Conservation (phyloP, 2,113 vertebrate genomes). For the Bettongia penicillata region DNA sequence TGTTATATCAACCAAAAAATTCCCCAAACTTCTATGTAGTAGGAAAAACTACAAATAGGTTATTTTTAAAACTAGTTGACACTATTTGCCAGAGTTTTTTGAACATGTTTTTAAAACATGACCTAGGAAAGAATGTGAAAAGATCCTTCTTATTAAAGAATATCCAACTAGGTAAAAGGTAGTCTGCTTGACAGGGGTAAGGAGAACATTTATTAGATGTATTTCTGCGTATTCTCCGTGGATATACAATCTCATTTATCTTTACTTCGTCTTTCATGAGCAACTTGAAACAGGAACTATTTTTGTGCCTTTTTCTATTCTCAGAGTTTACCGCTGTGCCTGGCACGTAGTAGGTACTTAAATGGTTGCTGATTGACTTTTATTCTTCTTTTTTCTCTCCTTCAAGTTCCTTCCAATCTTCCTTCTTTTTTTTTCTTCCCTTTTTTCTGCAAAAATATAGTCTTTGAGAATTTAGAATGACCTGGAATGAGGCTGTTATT, state of each 20-base stretch:
- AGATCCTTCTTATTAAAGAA: neutral
- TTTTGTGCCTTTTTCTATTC: neutral
- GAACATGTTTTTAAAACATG: neutral
- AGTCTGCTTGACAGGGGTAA: neutral
- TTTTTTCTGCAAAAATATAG: neutral
- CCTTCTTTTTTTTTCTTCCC: no score
- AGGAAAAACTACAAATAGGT: neutral
- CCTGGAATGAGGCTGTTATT: neutral
- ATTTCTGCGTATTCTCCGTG: neutral
- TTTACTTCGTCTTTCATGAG: neutral
- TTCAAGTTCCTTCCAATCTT: neutral
- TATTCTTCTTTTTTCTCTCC: neutral
- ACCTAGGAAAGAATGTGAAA: neutral
- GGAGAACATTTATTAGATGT: neutral
- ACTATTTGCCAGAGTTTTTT: neutral
- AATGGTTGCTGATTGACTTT: neutral
- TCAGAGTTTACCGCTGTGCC: neutral
- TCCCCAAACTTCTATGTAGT: neutral
- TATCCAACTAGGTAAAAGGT: neutral
- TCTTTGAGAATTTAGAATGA: neutral
- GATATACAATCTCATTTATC: neutral
- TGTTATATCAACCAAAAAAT: neutral
- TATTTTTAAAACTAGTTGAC: neutral
- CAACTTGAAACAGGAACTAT: neutral
- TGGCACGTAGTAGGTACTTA: neutral